Percentiles rank a stretch among this genome's conserved stretches.
These are phyloP conservation scores for Ichneumoninae sp. DNA, from an alignment of 2,888 invertebrate species.

Conservation along the genomic window DNA sequence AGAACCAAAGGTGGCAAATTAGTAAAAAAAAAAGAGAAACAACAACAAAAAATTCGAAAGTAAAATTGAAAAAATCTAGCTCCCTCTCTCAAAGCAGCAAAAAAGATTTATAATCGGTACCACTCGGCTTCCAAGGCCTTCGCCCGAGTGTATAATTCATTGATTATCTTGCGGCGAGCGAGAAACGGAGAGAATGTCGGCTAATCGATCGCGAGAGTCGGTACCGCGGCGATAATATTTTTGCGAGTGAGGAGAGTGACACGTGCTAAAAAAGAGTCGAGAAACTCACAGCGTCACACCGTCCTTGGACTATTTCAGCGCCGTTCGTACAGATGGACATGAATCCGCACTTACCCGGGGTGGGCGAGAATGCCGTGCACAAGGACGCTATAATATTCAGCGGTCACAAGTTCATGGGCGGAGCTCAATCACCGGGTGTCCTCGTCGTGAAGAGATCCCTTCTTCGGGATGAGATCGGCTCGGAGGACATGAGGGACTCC, in stretches of 20 bases:
- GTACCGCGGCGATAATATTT: conserved; percentile 1
- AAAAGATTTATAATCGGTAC: conserved; percentile 18
- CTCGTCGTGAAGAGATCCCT: conserved; percentile 86
- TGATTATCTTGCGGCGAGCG: conserved; percentile 15
- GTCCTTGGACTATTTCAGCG: conserved; percentile 81
- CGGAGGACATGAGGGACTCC: conserved; percentile 82
- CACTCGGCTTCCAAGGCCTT: conserved; percentile 19
- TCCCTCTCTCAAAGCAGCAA: background rate
- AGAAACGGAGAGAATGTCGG: conserved; percentile 6
- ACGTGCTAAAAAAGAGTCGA: conserved; percentile 6
- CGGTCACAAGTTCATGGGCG: conserved; percentile 96
- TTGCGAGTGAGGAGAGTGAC: background rate
- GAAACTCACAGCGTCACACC: conserved; percentile 16
- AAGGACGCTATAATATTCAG: conserved; percentile 96
- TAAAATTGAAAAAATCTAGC: background rate
- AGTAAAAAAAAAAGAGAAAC: background rate
- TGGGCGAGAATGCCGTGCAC: conserved; percentile 89
- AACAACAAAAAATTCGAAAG: background rate
- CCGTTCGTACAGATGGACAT: conserved; percentile 93
- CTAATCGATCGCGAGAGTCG: conserved; percentile 4
- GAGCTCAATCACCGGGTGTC: conserved; percentile 93
- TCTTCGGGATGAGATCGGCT: conserved; percentile 83
- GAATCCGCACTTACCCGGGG: conserved; percentile 91
- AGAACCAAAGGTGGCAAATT: background rate
- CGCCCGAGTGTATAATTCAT: conserved; percentile 8